Percentiles rank a stretch among this genome's conserved stretches.
Conservation (phyloP, 1,140 invertebrate species). For the Drosophila triauraria region DNA sequence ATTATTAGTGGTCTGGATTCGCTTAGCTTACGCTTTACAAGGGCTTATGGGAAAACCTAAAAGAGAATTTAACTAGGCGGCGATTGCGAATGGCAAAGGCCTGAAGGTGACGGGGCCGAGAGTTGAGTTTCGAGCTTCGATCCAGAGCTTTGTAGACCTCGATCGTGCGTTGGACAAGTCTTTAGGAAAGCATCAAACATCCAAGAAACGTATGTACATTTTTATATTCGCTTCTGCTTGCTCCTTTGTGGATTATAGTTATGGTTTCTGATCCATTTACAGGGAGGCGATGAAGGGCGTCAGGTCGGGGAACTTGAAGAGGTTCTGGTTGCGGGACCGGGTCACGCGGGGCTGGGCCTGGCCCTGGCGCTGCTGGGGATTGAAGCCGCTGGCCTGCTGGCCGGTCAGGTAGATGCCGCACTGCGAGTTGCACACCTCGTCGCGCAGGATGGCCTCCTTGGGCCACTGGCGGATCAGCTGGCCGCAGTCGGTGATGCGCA, state of each 20-base stretch:
- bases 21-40: slow-evolving; percentile 58
- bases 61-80: slow-evolving; percentile 40
- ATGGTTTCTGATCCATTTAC: slow-evolving; percentile 22
- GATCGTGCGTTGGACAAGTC: slow-evolving; percentile 52
- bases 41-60: slow-evolving; percentile 40
- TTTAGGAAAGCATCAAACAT: slow-evolving; percentile 58
- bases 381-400: slow-evolving; percentile 68
- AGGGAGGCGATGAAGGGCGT: slow-evolving; percentile 87
- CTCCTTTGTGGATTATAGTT: slow-evolving; percentile 13
- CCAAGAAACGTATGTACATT: slow-evolving; percentile 57
- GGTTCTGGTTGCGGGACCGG: slow-evolving; percentile 84
- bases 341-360: slow-evolving; percentile 68
- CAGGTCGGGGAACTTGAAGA: slow-evolving; percentile 88
- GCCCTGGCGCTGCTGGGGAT: slow-evolving; percentile 64
- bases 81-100: slow-evolving; percentile 9
- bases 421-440: slow-evolving; percentile 96
- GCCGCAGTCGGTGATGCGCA: slow-evolving; percentile 94
- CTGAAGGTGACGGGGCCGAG: slow-evolving; percentile 19
- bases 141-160: not conserved
- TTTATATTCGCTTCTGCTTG: slow-evolving; percentile 35
- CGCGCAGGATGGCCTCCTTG: slow-evolving; percentile 91
- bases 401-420: slow-evolving; percentile 87
- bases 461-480: slow-evolving; percentile 93
- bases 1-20: slow-evolving; percentile 35
- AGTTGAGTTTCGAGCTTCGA: slow-evolving; percentile 17